Conservation (phyloP, 2,797 vertebrate genomes). For the Meriones psammophilus region DNA sequence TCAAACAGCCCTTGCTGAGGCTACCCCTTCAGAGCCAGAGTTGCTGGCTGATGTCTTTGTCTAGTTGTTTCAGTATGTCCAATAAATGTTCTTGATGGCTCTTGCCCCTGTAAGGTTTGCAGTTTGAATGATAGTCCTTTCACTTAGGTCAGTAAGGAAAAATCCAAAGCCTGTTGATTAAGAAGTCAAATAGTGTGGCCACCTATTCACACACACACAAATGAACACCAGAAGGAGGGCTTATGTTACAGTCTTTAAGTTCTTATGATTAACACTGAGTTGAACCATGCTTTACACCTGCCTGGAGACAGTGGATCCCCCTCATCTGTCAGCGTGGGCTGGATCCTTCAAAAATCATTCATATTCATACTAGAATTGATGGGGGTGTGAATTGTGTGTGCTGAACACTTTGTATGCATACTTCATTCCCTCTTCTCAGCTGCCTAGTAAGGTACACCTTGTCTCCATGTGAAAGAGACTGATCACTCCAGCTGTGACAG, state of each 20-base stretch:
- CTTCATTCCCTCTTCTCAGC: neutral
- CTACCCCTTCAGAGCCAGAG: neutral
- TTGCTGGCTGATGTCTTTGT: neutral
- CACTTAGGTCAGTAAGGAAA: neutral
- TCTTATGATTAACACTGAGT: neutral
- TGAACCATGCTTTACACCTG: neutral
- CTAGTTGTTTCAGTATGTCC: neutral
- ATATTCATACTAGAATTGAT: neutral
- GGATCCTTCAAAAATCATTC: neutral
- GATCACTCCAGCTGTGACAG: neutral
- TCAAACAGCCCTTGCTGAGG: neutral
- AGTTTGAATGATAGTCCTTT: neutral
- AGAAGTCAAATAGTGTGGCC: neutral
- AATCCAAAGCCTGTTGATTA: neutral
- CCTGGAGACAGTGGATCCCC: neutral
- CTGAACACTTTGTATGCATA: neutral
- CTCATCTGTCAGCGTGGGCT: neutral
- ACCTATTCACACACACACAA: neutral
- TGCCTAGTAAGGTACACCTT: neutral
- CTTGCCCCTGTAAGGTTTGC: neutral
- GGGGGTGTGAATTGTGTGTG: neutral
- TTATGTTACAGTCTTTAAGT: neutral
- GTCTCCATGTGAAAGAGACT: neutral
- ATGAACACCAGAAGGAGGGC: neutral
- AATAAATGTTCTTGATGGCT: neutral